Conservation (phyloP, 2,888 invertebrate species). For the Petrolisthes manimaculis region DNA sequence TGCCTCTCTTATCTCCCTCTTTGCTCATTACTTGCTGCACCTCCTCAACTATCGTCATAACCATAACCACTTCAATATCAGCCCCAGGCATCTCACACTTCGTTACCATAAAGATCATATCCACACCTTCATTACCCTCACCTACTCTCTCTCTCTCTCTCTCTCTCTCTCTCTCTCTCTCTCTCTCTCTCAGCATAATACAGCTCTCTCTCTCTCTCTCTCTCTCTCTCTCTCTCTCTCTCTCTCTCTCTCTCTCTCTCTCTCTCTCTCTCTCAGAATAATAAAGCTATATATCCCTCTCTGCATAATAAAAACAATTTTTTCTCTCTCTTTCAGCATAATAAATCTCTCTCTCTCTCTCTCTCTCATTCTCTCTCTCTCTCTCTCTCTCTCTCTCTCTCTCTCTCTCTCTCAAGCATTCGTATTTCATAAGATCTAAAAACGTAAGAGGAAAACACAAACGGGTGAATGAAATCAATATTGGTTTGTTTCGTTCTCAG, state of each 20-base stretch:
- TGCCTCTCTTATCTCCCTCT: no score
- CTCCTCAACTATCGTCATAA: not conserved
- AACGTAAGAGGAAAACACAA: not conserved
- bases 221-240: not conserved
- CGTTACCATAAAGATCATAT: not conserved
- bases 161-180: not conserved
- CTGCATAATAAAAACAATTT: not conserved
- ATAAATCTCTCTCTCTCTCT: not conserved
- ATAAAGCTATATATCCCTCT: not conserved
- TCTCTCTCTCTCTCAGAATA: not conserved
- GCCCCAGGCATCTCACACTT: not conserved
- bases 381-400: not conserved
- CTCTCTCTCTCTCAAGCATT: not conserved
- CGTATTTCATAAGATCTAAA: not conserved
- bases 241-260: not conserved
- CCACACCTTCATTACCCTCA: not conserved
- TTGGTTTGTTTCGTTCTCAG: no score
- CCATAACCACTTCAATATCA: not conserved
- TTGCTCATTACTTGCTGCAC: not conserved
- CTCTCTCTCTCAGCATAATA: not conserved
- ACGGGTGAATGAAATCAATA: no score
- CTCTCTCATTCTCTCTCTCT: not conserved
- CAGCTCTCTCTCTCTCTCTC: not conserved
- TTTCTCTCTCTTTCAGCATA: not conserved
- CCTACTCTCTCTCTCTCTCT: not conserved